Evolutionary conservation across 2,888 invertebrate species (phyloP).

Genomic region (Acholoe squamosa): DNA sequence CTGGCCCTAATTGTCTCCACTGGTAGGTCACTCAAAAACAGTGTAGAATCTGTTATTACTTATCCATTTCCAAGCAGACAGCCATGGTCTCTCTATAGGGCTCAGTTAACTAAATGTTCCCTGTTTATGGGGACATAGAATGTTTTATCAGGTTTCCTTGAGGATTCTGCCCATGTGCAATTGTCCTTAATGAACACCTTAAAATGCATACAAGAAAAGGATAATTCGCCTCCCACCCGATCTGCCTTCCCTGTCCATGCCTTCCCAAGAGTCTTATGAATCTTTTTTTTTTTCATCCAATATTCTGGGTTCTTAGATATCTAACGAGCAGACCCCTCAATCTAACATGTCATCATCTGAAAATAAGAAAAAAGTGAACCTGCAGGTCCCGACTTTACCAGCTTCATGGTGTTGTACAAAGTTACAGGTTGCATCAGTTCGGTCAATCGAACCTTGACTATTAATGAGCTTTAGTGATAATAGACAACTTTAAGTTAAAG

Average conservation of each 20-base stretch:
- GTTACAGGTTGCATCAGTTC: slow-evolving; percentile 16
- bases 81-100: too few species aligned
- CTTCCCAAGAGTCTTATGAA: background rate
- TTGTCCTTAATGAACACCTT: too few species aligned
- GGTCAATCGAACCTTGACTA: slow-evolving; percentile 33
- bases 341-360: background rate
- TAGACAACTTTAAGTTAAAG: slow-evolving; percentile 39
- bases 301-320: background rate
- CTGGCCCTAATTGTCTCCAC: too few species aligned
- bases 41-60: too few species aligned
- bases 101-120: too few species aligned
- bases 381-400: background rate
- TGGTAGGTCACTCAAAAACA: too few species aligned
- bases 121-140: too few species aligned
- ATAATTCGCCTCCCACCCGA: too few species aligned
- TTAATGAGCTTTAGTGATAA: slow-evolving; percentile 40
- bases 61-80: too few species aligned
- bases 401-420: slow-evolving; percentile 39
- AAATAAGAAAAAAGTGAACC: slow-evolving; percentile 16
- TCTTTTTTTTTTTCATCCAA: background rate
- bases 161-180: too few species aligned
- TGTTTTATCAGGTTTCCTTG: too few species aligned
- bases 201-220: too few species aligned
- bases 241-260: background rate
- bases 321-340: background rate